These are phyloP conservation scores for Philhelius pedissequus DNA, from an alignment of 2,888 invertebrate genomes.

Conservation along the genomic window DNA sequence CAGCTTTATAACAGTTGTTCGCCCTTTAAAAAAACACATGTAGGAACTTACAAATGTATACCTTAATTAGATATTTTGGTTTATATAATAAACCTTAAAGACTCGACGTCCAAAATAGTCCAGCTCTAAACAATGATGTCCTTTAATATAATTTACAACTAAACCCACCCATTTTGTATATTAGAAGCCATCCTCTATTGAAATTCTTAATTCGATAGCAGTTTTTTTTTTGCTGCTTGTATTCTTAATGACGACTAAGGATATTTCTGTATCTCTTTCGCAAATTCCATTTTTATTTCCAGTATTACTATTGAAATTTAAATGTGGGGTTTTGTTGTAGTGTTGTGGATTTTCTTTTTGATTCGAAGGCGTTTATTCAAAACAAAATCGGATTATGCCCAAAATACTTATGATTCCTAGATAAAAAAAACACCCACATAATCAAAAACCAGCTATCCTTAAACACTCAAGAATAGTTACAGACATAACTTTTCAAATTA, in stretches of 20 bases:
- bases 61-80: too few species aligned
- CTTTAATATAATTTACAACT: background rate
- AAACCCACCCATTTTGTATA: background rate
- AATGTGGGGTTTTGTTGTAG: constrained; percentile 20
- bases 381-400: constrained; percentile 44
- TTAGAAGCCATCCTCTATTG: background rate
- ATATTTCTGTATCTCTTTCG: background rate
- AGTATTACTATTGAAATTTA: constrained; percentile 10
- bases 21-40: too few species aligned
- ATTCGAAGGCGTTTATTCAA: constrained; percentile 55
- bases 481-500: constrained; percentile 25
- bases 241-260: too few species aligned
- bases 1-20: too few species aligned
- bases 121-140: background rate
- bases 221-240: background rate
- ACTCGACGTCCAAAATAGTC: background rate
- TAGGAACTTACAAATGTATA: too few species aligned
- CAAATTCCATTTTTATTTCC: background rate
- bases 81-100: background rate
- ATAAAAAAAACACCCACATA: background rate
- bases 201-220: constrained; percentile 53
- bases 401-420: background rate
- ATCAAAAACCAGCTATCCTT: too few species aligned
- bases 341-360: constrained; percentile 8
- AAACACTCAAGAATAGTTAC: background rate